Evolutionary conservation across 1,140 invertebrate species (phyloP), one percentile per base, ranked within the genome.

Genomic region (Panulirus ornatus): DNA sequence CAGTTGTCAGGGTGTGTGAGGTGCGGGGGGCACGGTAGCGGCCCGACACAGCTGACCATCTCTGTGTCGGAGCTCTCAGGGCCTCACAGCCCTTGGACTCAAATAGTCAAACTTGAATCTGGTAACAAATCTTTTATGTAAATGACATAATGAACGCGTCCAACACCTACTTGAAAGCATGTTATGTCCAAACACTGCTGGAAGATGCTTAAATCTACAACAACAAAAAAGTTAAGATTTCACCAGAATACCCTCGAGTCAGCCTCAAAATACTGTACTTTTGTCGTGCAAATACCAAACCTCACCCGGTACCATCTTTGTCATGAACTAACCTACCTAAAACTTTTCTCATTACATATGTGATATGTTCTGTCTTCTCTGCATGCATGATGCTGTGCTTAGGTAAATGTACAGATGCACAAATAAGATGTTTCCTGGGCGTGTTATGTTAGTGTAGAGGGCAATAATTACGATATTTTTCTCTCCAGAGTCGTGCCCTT

Each of bases 391-490:
- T 42, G 44, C 71, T 71, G 34, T 47, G 40, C 44, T 54, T 86
- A 27, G 36, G 16, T 38, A 51, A 34, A 36, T 40, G 27, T 76
- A 38, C 75, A 73, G 30, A 38, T 86, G 70, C 84, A 75, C 66
- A 86, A 38, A 71, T 44, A 63, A 22, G n/a, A 82, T 38, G 16
- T 84, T 54, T 34, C 38, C 40, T 40, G 38, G n/a, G 73, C 36
- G 70, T 86, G 42, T 86, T 86, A 54, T 86, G 84, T 86, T 86
- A 73, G 84, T 86, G 84, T 86, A 86, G 84, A 86, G 84, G 84
- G 84, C 84, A 86, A 86, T 86, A 86, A 86, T 73, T 75, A 86
- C 71, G 71, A 76, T 86, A 76, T 86, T n/a, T 76, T 44, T 38
- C 36, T 54, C 71, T 38, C 14, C 14, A 16, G 6, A 30, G 9